These are phyloP conservation scores for Sepioteuthis lessoniana DNA, from an alignment of 2,888 invertebrate species.

Conservation along the genomic window DNA sequence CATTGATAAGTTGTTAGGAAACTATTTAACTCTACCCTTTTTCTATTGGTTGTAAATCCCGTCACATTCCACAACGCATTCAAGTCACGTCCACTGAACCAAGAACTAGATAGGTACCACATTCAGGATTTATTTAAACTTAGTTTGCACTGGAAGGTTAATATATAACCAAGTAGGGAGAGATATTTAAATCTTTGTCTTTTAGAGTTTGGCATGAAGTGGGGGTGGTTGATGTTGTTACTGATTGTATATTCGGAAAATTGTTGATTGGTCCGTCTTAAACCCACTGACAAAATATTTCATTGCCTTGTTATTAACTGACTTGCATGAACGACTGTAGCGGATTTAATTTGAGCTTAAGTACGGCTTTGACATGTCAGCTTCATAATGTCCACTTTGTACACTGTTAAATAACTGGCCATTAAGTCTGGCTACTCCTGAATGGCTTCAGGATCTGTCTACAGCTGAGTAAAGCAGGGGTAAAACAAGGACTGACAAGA, in stretches of 20 bases:
- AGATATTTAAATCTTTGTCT: not conserved
- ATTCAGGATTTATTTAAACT: not conserved
- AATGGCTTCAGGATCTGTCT: not conserved
- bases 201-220: not conserved
- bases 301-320: too few species aligned
- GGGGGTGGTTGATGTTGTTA: not conserved
- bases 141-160: not conserved
- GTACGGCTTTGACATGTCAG: not conserved
- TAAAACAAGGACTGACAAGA: not conserved
- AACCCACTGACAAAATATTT: not conserved
- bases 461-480: too few species aligned
- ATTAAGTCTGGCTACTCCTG: not conserved
- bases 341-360: not conserved
- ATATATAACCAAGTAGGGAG: not conserved
- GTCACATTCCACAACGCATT: not conserved
- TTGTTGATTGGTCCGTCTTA: not conserved
- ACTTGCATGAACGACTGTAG: too few species aligned
- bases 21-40: not conserved
- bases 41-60: not conserved
- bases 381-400: not conserved
- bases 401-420: not conserved
- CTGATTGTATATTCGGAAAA: not conserved
- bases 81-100: not conserved
- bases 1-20: not conserved
- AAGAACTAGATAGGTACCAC: not conserved